Percentiles rank a stretch among this genome's conserved stretches.
Conservation (phyloP, 2,113 vertebrate species). For the Ctenomys sociabilis region DNA sequence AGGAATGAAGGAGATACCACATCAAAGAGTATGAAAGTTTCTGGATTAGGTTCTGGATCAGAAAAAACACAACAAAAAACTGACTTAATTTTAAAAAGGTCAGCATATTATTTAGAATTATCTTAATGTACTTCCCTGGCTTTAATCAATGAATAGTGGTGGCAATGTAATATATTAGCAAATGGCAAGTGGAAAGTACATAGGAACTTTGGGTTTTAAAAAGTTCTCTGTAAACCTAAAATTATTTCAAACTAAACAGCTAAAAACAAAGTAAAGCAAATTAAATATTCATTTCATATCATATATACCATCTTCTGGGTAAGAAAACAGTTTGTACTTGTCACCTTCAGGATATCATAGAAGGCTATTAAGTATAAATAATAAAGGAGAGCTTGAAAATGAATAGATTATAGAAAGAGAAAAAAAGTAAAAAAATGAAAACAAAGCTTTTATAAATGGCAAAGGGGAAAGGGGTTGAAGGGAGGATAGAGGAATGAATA, state of each 20-base stretch:
- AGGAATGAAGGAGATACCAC: background rate
- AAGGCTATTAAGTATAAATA: background rate
- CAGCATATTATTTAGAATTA: background rate
- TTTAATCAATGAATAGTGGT: background rate
- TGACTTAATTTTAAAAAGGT: background rate
- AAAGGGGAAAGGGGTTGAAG: no score
- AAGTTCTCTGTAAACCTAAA: background rate
- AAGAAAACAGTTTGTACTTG: background rate
- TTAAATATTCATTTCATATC: background rate
- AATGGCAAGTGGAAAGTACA: background rate
- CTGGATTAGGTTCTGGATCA: background rate
- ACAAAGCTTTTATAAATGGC: background rate
- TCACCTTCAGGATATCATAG: background rate
- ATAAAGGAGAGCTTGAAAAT: background rate
- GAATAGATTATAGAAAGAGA: background rate
- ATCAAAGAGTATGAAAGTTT: background rate
- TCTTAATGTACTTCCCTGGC: background rate
- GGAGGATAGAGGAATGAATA: background rate
- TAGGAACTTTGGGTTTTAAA: background rate
- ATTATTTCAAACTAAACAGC: conserved; percentile 8
- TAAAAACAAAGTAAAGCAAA: background rate
- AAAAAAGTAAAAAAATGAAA: background rate
- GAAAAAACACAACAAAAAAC: background rate
- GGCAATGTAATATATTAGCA: background rate
- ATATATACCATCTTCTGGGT: background rate